Percentiles rank a stretch among this genome's conserved stretches.
Conservation (phyloP, 1,140 invertebrate genomes). For the Drosophila nasuta region DNA sequence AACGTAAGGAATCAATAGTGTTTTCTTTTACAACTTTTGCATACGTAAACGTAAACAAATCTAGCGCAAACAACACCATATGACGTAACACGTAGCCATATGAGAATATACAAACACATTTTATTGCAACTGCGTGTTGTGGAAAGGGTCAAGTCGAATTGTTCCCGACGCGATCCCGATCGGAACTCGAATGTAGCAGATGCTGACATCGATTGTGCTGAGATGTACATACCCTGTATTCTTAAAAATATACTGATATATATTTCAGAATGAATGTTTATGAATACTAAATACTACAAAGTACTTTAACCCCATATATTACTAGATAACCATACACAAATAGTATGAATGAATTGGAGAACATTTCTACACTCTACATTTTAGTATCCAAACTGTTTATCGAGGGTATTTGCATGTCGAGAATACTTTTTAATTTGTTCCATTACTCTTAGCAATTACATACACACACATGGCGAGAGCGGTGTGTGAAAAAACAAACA, state of each 20-base stretch:
- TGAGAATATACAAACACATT: background rate
- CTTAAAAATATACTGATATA: background rate
- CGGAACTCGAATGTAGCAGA: background rate
- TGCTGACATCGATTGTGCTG: background rate
- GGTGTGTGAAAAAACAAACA: constrained; percentile 19
- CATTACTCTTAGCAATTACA: constrained; percentile 45
- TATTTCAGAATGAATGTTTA: no score
- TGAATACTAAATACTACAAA: no score
- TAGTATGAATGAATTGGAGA: no score
- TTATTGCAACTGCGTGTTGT: constrained; percentile 21
- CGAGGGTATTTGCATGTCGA: constrained; percentile 3
- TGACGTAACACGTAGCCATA: constrained; percentile 21
- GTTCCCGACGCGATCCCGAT: constrained; percentile 27
- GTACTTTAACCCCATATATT: no score
- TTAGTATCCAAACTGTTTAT: background rate
- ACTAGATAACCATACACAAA: no score
- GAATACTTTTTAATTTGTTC: constrained; percentile 18
- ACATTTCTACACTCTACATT: no score
- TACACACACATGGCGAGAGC: constrained; percentile 29
- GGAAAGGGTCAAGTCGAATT: constrained; percentile 11
- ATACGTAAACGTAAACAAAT: constrained; percentile 34
- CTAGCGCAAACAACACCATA: constrained; percentile 9
- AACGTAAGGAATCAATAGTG: constrained; percentile 1
- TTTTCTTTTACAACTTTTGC: constrained; percentile 6
- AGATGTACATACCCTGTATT: background rate